Base-by-base conservation (phyloP, 2,797 vertebrate genomes). In the Anguilla pacifica region DNA sequence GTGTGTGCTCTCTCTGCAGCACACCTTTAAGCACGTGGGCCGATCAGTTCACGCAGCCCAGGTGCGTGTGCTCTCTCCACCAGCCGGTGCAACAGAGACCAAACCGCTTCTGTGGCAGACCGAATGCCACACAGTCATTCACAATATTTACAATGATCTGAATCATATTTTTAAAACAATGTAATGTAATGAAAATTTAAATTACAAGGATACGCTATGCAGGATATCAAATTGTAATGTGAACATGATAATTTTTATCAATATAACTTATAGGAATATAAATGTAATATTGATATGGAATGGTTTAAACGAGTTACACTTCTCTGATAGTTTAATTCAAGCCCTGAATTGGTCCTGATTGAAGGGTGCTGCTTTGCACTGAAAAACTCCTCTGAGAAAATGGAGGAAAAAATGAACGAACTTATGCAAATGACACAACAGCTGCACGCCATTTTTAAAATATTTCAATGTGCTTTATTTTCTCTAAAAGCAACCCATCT, bases 381-480 rank as follows among this genome's bases (percentile, higher is more conserved):
- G 9, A 74, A 74, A 74, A 74, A 74, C 31, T 15, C 15, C 0
- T 43, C 0, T 43, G 13, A 17, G 31, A 25, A 81, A 81, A 3
- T 9, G 64, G 6, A 25, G 17, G 15, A 3, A 1, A 25, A 67
- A 25, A 67, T 67, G 17, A 22, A 67, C 19, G n/a, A 67, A 67
- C 4, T 22, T 2, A 17, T 25, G 19, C 6, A 49, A 81, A 46
- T 81, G 7, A 64, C 55, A 85, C 86, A 70, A 83, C 51, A 84
- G 59, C 67, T 49, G 31, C 46, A 35, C 67, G 55, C 74, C 22
- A 49, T 70, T 87, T 72, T 79, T 85, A 88, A 88, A 88, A 88
- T 88, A 88, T 85, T 88, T 88, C 85, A 88, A 88, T 88, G 83
- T 85, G 87, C 83, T 79, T 88, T 79, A 39, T 83, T 64, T 83